These are phyloP conservation scores for Lepus oiostolus DNA, from an alignment of 2,797 vertebrate genomes.

Conservation along the genomic window DNA sequence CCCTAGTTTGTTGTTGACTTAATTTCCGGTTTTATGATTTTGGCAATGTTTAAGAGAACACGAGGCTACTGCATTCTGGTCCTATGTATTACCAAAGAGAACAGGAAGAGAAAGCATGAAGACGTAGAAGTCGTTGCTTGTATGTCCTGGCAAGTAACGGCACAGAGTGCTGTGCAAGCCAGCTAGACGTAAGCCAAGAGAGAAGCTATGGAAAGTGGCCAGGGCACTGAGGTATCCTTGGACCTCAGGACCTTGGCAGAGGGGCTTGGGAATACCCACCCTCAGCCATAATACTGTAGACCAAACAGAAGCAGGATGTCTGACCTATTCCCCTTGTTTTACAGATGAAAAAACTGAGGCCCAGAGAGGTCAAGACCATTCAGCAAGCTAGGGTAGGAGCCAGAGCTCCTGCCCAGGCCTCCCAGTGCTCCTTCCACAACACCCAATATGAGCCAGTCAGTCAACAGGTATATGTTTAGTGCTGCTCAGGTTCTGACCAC, in stretches of 20 bases:
- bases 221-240: background rate
- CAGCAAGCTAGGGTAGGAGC: slow-evolving; percentile 78
- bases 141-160: background rate
- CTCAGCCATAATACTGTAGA: slow-evolving; percentile 41
- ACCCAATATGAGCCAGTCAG: slow-evolving; percentile 77
- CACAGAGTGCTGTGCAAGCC: slow-evolving; percentile 22
- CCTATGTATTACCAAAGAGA: slow-evolving; percentile 40
- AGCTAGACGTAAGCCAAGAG: background rate
- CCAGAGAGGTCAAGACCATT: slow-evolving; percentile 80
- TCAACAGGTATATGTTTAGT: slow-evolving; percentile 73
- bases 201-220: background rate
- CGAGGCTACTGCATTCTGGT: background rate
- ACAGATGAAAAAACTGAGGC: slow-evolving; percentile 82
- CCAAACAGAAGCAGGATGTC: slow-evolving; percentile 73
- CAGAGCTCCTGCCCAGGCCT: slow-evolving; percentile 76
- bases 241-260: slow-evolving; percentile 17
- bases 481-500: slow-evolving; percentile 74
- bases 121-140: background rate
- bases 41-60: background rate
- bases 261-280: slow-evolving; percentile 59
- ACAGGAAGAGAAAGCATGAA: slow-evolving; percentile 47
- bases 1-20: slow-evolving; percentile 31
- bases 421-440: slow-evolving; percentile 76
- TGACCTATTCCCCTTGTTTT: slow-evolving; percentile 79
- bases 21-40: background rate